Evolutionary conservation across 1,140 invertebrate genomes (phyloP).

Genomic region (Pemphigus obesinymphae): DNA sequence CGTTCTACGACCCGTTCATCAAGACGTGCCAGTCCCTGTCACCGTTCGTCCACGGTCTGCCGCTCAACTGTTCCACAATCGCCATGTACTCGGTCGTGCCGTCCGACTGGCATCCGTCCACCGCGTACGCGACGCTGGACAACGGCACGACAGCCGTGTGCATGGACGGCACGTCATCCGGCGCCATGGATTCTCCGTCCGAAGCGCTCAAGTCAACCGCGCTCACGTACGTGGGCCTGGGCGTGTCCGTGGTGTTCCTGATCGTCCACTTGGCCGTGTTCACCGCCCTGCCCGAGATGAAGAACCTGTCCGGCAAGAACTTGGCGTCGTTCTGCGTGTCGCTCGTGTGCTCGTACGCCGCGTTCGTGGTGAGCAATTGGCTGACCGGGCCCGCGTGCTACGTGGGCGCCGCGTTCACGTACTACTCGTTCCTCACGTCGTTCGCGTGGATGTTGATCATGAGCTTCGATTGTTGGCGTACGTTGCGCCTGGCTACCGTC

Average conservation of each 20-base stretch:
- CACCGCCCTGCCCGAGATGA: slow-evolving; percentile 52
- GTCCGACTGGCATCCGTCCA: background rate
- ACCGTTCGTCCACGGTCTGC: background rate
- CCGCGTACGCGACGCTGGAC: slow-evolving; percentile 43
- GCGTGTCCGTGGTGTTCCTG: slow-evolving; percentile 54
- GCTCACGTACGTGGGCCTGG: slow-evolving; percentile 52
- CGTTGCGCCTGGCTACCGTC: slow-evolving; percentile 54
- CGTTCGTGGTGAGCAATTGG: slow-evolving; percentile 52
- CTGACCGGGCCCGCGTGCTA: slow-evolving; percentile 48
- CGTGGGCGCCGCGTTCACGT: slow-evolving; percentile 52
- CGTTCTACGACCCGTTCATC: slow-evolving; percentile 57
- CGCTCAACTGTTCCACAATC: background rate
- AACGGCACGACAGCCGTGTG: slow-evolving; percentile 45
- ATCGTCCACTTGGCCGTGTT: slow-evolving; percentile 54
- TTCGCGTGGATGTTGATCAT: slow-evolving; percentile 62
- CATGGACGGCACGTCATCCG: background rate
- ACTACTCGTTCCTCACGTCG: slow-evolving; percentile 56
- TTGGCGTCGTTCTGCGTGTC: slow-evolving; percentile 54
- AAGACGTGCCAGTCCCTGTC: slow-evolving; percentile 51
- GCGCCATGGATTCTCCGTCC: background rate
- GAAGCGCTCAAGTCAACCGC: slow-evolving; percentile 50
- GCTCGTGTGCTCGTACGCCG: slow-evolving; percentile 53
- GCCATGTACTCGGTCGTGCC: background rate
- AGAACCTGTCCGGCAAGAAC: slow-evolving; percentile 56
- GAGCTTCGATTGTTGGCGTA: slow-evolving; percentile 58